Conservation (phyloP, 2,113 vertebrate species). For the Ceyx margarethae region DNA sequence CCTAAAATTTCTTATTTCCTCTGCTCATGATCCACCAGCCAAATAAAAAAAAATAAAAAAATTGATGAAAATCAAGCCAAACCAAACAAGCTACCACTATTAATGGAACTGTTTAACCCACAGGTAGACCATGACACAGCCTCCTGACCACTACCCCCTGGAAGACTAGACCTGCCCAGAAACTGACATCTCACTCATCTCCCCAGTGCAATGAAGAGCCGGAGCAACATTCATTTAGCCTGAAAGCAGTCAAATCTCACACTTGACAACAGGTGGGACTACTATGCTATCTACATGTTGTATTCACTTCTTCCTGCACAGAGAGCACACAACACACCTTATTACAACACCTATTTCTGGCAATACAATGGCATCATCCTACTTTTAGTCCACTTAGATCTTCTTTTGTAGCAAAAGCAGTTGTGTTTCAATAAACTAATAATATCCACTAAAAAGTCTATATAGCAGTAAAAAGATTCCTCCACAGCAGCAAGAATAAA, state of each 20-base stretch:
- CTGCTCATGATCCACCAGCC: too few relatives aligned
- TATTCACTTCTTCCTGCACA: background rate
- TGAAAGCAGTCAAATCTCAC: background rate
- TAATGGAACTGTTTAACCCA: too few relatives aligned
- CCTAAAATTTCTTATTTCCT: background rate
- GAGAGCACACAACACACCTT: background rate
- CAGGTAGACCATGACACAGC: too few relatives aligned
- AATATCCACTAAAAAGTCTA: background rate
- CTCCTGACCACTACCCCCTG: background rate
- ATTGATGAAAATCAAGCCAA: too few relatives aligned
- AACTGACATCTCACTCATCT: background rate
- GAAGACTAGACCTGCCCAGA: background rate
- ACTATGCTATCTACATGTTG: background rate
- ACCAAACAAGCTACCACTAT: too few relatives aligned
- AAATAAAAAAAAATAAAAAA: too few relatives aligned
- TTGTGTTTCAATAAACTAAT: background rate
- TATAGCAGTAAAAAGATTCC: background rate
- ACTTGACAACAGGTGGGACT: background rate
- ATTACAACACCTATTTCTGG: background rate
- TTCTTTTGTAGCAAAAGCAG: background rate
- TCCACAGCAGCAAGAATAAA: background rate
- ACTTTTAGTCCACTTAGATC: background rate
- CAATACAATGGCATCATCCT: background rate
- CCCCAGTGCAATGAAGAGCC: background rate
- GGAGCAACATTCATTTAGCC: background rate